Evolutionary conservation across 2,888 invertebrate species (phyloP).

Genomic region (Idaea biselata): DNA sequence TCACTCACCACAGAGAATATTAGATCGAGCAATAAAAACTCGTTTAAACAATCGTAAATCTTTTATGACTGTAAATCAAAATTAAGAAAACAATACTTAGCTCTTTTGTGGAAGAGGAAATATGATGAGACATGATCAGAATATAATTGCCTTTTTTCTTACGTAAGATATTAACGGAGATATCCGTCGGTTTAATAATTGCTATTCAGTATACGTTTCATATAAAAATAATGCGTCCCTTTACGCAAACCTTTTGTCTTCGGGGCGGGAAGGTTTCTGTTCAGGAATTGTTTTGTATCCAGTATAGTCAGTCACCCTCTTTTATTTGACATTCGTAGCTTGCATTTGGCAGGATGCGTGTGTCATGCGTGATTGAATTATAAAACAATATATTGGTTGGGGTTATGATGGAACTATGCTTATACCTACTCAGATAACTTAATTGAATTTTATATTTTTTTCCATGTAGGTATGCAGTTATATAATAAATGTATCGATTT

Average conservation of each 20-base stretch:
- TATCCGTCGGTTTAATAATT: conserved; percentile 45
- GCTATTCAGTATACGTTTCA: conserved; percentile 70
- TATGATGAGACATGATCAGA: conserved; percentile 68
- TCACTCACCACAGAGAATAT: conserved; percentile 20
- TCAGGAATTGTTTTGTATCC: conserved; percentile 60
- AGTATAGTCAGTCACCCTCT: conserved; percentile 37
- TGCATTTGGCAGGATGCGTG: conserved; percentile 74
- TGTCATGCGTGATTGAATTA: conserved; percentile 69
- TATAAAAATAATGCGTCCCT: conserved; percentile 77
- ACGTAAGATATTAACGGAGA: conserved; percentile 73
- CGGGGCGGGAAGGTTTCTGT: conserved; percentile 56
- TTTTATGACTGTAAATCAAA: conserved; percentile 62
- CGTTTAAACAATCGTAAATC: conserved; percentile 68
- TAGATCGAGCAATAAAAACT: conserved; percentile 42
- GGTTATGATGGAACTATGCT: conserved; percentile 3
- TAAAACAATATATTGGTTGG: conserved; percentile 43
- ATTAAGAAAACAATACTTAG: conserved; percentile 55
- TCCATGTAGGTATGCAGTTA: too few relatives aligned
- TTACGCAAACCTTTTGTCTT: conserved; percentile 68
- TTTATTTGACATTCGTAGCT: conserved; percentile 72
- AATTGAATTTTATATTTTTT: not conserved
- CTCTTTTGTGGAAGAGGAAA: conserved; percentile 63
- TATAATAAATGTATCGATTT: too few relatives aligned
- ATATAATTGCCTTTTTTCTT: conserved; percentile 67
- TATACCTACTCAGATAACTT: not conserved